Evolutionary conservation across 2,888 invertebrate species (phyloP), one percentile per base, ranked within the genome.

Genomic region (Pachymerium ferrugineum): DNA sequence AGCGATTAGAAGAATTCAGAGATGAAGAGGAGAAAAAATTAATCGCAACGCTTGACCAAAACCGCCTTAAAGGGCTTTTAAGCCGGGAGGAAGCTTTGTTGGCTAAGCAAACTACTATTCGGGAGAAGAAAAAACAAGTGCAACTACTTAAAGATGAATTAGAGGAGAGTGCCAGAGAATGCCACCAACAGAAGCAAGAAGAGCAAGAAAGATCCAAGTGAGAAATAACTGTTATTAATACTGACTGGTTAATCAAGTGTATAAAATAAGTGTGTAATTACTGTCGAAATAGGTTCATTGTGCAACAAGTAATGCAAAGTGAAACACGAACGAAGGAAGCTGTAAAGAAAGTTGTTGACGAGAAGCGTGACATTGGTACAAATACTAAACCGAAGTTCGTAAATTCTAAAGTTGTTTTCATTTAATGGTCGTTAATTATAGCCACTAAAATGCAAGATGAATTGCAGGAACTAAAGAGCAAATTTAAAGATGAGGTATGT

Each of bases 311-410:
- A 22, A 54, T 54, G 16, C 19, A 54, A 54, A 54, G 47, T 16
- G 47, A 54, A 54, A 54, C 47, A n/a, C 47, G 47, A 54, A 10
- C 47, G 10, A 54, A 54, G 47, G 47, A 54, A 54, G 47, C 47
- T 6, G 10, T 54, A 22, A 54, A 54, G 22, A 54, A 54, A 19
- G 22, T 54, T 3, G 47, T 54, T 54, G 10, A 54, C 16, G 19
- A 54, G 19, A 54, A 54, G 22, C 47, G 47, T 54, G 47, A 54
- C 22, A 54, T 54, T 16, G 47, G 47, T 54, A 54, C 19, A 22
- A 19, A 54, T n/a, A n/a, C n/a, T n/a, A n/a, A n/a, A n/a, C n/a
- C n/a, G 16, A 8, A 19, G 19, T 19, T n/a, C 4, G 2, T 16
- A 8, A 6, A 4, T 38, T 10, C n/a, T 38, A 16, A 2, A 1